A percentile compares a stretch with the other conserved stretches of the same genome.
phyloP scores from a whole-genome alignment of 2,888 invertebrate genomes.

The Eilema depressum region DNA sequence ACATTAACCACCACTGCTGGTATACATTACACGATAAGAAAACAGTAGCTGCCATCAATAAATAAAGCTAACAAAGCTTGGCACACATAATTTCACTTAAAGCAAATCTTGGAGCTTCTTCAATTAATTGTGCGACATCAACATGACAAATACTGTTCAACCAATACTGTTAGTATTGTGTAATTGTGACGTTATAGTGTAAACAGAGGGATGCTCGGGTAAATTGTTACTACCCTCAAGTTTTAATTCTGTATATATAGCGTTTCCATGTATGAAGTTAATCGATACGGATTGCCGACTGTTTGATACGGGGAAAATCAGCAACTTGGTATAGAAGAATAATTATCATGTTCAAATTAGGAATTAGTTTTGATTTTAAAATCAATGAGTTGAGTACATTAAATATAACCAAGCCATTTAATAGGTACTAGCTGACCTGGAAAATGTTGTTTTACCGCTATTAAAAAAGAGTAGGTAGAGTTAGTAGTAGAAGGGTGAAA shows the following conservation, averaged over 20 bases:
- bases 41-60: slow-evolving; percentile 5
- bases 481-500: no score
- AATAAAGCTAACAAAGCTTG: slow-evolving; percentile 1
- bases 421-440: no score
- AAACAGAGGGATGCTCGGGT: slow-evolving; percentile 27
- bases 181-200: slow-evolving; percentile 43
- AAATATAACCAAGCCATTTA: no score
- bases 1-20: background rate
- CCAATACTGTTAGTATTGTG: slow-evolving; percentile 18
- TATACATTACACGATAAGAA: background rate
- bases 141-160: slow-evolving; percentile 22
- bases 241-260: background rate
- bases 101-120: slow-evolving; percentile 18
- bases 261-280: background rate
- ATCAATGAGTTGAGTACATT: no score
- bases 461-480: no score
- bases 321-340: no score
- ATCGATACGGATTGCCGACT: no score
- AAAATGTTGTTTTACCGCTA: no score
- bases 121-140: slow-evolving; percentile 18
- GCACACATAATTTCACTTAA: slow-evolving; percentile 20
- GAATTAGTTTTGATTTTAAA: no score
- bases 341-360: no score
- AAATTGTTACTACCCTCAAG: slow-evolving; percentile 10
- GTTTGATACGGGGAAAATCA: no score